A percentile compares a stretch with the other conserved stretches of the same genome.
Evolutionary conservation across 2,888 invertebrate species (phyloP).

Genomic region (Hermaeophaga mercurialis): DNA sequence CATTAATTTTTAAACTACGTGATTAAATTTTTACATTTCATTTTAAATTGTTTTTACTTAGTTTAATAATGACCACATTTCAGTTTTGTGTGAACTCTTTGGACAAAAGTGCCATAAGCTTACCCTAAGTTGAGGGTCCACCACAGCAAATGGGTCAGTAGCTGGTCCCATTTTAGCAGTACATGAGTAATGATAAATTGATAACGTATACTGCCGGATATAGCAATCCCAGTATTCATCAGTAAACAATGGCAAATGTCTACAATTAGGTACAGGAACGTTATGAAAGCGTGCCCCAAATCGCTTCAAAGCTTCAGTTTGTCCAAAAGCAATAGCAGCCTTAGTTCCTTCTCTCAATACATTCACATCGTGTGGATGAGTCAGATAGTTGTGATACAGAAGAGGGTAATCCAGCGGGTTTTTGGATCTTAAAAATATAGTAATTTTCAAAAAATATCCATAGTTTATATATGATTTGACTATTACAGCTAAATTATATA

Average conservation of each 20-base stretch:
- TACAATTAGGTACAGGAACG: slow-evolving; percentile 80
- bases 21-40: too few relatives aligned
- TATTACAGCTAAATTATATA: too few relatives aligned
- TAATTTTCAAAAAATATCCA: background rate
- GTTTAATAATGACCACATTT: too few relatives aligned
- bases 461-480: too few relatives aligned
- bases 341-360: slow-evolving; percentile 87
- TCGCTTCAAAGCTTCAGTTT: slow-evolving; percentile 77
- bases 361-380: slow-evolving; percentile 82
- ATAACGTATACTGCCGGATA: slow-evolving; percentile 83
- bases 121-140: slow-evolving; percentile 77
- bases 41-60: too few relatives aligned
- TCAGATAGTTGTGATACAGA: slow-evolving; percentile 90
- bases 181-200: slow-evolving; percentile 85
- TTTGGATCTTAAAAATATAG: slow-evolving; percentile 51
- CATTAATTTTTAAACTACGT: too few relatives aligned
- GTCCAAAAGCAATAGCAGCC: slow-evolving; percentile 79
- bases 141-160: slow-evolving; percentile 78
- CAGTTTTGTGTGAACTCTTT: too few relatives aligned
- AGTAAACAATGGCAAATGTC: slow-evolving; percentile 74
- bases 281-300: slow-evolving; percentile 80
- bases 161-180: slow-evolving; percentile 85
- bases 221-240: slow-evolving; percentile 89
- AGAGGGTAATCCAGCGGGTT: slow-evolving; percentile 80
- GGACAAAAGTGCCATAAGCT: too few relatives aligned